These are phyloP conservation scores for Schizopygopsis pylzovi DNA, from an alignment of 2,797 vertebrate genomes.

Conservation along the genomic window DNA sequence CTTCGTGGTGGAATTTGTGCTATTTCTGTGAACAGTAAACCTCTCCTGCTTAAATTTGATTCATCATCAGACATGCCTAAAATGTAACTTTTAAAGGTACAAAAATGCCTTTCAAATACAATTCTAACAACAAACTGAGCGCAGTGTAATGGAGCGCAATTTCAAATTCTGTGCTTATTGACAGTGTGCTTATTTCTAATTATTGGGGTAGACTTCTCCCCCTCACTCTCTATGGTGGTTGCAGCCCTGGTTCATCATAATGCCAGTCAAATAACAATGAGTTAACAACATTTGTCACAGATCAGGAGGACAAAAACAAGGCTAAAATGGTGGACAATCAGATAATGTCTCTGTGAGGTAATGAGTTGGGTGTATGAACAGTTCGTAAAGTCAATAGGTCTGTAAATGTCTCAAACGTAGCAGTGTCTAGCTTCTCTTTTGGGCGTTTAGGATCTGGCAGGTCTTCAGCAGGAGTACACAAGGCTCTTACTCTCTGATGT, in stretches of 20 bases:
- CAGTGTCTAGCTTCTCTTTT: constrained; percentile 55
- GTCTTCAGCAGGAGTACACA: constrained; percentile 75
- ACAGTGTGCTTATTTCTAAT: neutral
- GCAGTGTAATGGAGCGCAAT: too few relatives aligned
- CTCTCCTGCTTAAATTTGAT: neutral
- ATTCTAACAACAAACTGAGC: neutral
- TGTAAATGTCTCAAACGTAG: constrained; percentile 76
- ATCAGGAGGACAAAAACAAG: neutral
- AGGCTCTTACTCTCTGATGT: constrained; percentile 71
- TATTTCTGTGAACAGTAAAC: neutral
- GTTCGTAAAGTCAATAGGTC: constrained; percentile 69
- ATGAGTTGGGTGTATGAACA: constrained; percentile 20
- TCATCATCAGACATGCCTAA: neutral
- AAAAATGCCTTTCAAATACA: neutral
- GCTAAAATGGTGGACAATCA: constrained; percentile 4
- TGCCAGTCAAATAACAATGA: neutral
- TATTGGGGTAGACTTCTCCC: neutral
- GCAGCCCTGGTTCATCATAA: neutral
- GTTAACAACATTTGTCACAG: neutral
- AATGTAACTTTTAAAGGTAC: neutral
- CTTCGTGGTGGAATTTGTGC: neutral
- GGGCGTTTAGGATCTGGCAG: constrained; percentile 53
- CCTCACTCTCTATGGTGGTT: neutral
- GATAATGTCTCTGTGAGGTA: constrained; percentile 20
- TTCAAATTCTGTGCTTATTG: neutral